A percentile compares a stretch with the other conserved stretches of the same genome.
Evolutionary conservation across 2,113 vertebrate genomes (phyloP).

Genomic region (Rhinoptilus africanus): DNA sequence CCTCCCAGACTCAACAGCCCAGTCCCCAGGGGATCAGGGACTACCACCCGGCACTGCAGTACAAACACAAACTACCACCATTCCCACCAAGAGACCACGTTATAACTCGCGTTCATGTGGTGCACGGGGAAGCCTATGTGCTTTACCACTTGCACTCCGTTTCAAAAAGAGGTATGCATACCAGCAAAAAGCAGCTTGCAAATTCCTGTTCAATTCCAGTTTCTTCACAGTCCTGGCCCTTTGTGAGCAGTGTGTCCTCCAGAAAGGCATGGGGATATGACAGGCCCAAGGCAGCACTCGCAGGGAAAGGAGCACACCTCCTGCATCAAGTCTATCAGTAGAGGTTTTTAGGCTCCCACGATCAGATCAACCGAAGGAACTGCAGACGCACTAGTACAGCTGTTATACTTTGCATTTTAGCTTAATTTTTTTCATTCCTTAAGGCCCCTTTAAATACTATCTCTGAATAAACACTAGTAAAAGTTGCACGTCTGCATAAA

Average conservation of each 20-base stretch:
- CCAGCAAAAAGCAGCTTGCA: background rate
- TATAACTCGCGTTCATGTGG: background rate
- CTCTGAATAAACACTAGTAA: background rate
- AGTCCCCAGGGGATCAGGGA: background rate
- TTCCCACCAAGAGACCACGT: background rate
- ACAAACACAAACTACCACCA: background rate
- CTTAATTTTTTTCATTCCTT: background rate
- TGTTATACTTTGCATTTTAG: background rate
- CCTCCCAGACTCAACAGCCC: background rate
- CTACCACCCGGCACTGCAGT: fast-evolving
- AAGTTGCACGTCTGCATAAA: background rate
- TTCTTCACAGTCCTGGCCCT: background rate
- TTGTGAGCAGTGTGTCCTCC: background rate
- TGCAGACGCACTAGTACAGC: background rate
- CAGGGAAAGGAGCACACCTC: background rate
- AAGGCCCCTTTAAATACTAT: background rate
- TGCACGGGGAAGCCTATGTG: background rate
- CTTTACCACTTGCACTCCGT: background rate
- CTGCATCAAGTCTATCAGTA: background rate
- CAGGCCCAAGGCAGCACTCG: background rate
- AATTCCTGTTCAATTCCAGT: background rate
- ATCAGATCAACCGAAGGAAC: background rate
- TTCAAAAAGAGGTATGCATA: background rate
- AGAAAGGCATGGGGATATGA: background rate
- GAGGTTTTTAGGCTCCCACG: background rate